A percentile compares a stretch with the other conserved stretches of the same genome.
Evolutionary conservation across 2,113 vertebrate species (phyloP).

Genomic region (Ptilorrhoa leucosticta): DNA sequence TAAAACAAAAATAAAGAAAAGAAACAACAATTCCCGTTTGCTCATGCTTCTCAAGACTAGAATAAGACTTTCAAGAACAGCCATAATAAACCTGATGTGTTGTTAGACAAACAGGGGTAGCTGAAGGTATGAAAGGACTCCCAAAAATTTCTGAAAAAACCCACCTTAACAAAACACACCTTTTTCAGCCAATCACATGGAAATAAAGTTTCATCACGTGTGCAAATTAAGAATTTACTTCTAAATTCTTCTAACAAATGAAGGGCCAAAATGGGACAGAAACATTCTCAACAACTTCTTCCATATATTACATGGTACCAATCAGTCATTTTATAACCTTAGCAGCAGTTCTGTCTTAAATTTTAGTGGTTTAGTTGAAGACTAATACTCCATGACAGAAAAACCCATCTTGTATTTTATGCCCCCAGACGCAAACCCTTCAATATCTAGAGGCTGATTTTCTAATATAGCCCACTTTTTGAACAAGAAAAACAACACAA

Average conservation of each 20-base stretch:
- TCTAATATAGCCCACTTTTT: not conserved
- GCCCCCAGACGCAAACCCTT: not conserved
- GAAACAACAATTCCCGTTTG: not conserved
- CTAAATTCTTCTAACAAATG: not conserved
- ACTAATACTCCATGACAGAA: not conserved
- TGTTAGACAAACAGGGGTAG: not conserved
- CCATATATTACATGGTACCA: not conserved
- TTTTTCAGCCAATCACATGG: not conserved
- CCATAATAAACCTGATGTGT: not conserved
- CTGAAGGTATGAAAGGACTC: not conserved
- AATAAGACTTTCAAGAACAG: not conserved
- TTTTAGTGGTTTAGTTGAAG: not conserved
- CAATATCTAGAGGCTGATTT: not conserved
- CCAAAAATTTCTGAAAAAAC: not conserved
- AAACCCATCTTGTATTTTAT: not conserved
- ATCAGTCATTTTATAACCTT: rapidly evolving
- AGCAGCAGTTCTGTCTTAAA: not conserved
- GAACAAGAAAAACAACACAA: not conserved
- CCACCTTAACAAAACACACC: not conserved
- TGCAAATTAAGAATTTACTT: not conserved
- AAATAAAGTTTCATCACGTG: rapidly evolving
- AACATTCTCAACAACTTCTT: not conserved
- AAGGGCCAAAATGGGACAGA: not conserved
- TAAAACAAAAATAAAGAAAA: not conserved
- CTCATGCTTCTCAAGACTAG: not conserved